Base-by-base conservation (phyloP, 2,888 invertebrate genomes). In the Melanchra persicariae region DNA sequence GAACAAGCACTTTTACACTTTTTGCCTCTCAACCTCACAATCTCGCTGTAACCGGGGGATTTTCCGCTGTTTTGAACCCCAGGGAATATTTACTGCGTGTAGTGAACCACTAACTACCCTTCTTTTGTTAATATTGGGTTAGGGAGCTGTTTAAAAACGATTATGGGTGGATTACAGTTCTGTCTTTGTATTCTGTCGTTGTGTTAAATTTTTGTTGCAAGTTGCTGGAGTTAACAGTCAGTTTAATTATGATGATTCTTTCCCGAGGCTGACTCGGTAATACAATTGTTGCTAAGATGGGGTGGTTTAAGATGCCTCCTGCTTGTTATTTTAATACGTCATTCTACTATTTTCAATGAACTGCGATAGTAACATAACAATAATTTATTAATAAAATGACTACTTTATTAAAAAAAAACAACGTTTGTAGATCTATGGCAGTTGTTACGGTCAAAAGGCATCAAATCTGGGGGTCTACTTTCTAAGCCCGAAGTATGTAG, bases 31-130 rank as follows among this genome's bases (percentile, higher is more conserved):
- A 40, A 51, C 22, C 19, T 34, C 58, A 8, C 37, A 40, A 51
- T 12, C 54, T 52, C 57, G 12, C 12, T 51, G 58, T 70, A 30
- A 65, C 37, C 55, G n/a, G 60, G 26, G 22, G 51, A 77, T 67
- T 72, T 60, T 55, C 47, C 12, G 26, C 67, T 64, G 26, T 51
- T 77, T 71, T 45, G 45, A 77, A 26, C 63, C 67, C 63, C 1
- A 0, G 22, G 45, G 59, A 51, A 64, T 52, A 77, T 67, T 65
- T 37, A 67, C 22, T 55, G 26, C 22, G 12, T 57, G 43, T 37
- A 59, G 40, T 47, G 19, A 7, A 49, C 22, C 15, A 45, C 26
- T 58, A 61, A 70, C 40, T 52, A 45, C 52, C 30, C 30, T 45
- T 24, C 47, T 77, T 58, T 47, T 52, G 19, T 64, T 47, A 63